phyloP scores from a whole-genome alignment of 1,140 invertebrate genomes.

The Coenobita brevimanus region DNA sequence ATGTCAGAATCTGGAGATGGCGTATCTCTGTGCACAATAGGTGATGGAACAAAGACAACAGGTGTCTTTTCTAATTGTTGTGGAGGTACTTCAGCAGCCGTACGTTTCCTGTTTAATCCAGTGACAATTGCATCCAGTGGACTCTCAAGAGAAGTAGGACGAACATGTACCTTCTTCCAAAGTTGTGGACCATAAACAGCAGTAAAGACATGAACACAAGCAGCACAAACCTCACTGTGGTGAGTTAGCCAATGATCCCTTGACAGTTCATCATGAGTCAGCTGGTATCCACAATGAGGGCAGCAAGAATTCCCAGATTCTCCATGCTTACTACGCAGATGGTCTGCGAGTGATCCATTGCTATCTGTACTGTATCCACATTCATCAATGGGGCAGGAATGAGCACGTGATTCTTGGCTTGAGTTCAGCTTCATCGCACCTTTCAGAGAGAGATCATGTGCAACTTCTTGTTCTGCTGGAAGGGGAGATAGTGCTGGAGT shows the following conservation, averaged over 20 bases:
- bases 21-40: constrained; percentile 29
- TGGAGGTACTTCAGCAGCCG: constrained; percentile 31
- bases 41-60: constrained; percentile 25
- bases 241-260: constrained; percentile 72
- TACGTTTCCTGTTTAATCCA: constrained; percentile 55
- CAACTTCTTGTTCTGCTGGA: constrained; percentile 74
- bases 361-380: constrained; percentile 72
- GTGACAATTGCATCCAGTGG: constrained; percentile 56
- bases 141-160: constrained; percentile 47
- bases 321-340: constrained; percentile 71
- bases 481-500: constrained; percentile 73
- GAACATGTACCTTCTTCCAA: constrained; percentile 65
- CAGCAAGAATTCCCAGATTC: constrained; percentile 71
- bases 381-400: constrained; percentile 72
- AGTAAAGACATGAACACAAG: constrained; percentile 71
- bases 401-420: constrained; percentile 73
- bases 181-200: constrained; percentile 71
- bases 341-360: constrained; percentile 71
- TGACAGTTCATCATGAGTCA: constrained; percentile 68
- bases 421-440: constrained; percentile 44
- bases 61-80: background rate
- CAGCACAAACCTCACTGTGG: constrained; percentile 71
- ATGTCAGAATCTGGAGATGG: constrained; percentile 56
- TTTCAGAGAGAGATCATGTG: constrained; percentile 73
- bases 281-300: constrained; percentile 72